A percentile compares a stretch with the other conserved stretches of the same genome.
phyloP scores from a whole-genome alignment of 2,888 invertebrate genomes.

The Bugula neritina region DNA sequence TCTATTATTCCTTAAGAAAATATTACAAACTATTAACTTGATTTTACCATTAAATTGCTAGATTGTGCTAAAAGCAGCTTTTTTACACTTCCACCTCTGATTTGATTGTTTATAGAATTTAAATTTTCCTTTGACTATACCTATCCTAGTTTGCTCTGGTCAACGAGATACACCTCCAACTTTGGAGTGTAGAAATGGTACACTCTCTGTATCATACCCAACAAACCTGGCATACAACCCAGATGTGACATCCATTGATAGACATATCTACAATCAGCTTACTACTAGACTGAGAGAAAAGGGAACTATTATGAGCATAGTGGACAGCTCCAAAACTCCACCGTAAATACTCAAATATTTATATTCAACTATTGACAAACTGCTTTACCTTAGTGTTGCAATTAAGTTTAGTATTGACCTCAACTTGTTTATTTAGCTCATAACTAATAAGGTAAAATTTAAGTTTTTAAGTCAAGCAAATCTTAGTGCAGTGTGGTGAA shows the following conservation, averaged over 20 bases:
- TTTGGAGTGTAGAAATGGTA: not conserved
- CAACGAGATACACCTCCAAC: not conserved
- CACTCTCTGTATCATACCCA: conserved; percentile 1
- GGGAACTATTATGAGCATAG: conserved; percentile 21
- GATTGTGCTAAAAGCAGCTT: too few species aligned
- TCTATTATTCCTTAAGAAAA: too few species aligned
- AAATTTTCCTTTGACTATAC: too few species aligned
- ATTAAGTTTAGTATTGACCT: not conserved
- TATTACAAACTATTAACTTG: too few species aligned
- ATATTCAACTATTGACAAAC: not conserved
- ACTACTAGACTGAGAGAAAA: not conserved
- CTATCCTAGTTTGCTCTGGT: not conserved
- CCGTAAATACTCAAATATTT: not conserved
- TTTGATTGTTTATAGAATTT: too few species aligned
- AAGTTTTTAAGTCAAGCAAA: too few species aligned
- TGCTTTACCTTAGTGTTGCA: not conserved
- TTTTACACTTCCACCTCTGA: too few species aligned
- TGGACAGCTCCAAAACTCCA: not conserved
- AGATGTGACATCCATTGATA: not conserved
- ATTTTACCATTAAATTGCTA: too few species aligned
- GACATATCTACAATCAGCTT: not conserved
- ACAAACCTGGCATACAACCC: not conserved
- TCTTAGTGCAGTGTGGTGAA: too few species aligned
- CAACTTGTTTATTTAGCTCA: not conserved
- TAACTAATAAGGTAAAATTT: too few species aligned